These are phyloP conservation scores for Colletes latitarsis DNA, from an alignment of 1,140 invertebrate species.

Conservation along the genomic window DNA sequence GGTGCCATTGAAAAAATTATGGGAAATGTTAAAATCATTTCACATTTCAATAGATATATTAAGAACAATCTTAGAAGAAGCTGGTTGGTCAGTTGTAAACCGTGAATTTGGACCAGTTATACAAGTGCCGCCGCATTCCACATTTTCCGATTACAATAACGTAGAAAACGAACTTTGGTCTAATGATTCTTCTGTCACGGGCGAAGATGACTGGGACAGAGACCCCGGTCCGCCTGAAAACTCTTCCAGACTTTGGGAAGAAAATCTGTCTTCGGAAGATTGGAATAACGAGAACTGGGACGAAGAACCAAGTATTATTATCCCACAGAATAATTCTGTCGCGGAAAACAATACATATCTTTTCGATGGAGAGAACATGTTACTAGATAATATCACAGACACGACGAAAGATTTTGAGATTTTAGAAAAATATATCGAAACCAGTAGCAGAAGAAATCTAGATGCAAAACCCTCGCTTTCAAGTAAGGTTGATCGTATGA, in stretches of 20 bases:
- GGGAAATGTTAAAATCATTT: constrained; percentile 68
- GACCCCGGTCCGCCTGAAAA: constrained; percentile 28
- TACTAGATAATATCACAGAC: background rate
- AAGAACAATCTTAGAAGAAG: constrained; percentile 65
- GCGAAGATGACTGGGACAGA: constrained; percentile 37
- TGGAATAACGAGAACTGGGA: constrained; percentile 65
- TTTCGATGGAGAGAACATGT: constrained; percentile 35
- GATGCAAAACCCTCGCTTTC: no score
- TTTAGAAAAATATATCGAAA: background rate
- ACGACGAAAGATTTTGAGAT: background rate
- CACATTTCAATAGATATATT: constrained; percentile 67
- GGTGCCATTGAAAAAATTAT: constrained; percentile 77
- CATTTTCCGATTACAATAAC: background rate
- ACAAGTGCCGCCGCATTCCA: constrained; percentile 34
- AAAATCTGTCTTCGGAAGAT: constrained; percentile 4
- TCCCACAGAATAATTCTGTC: constrained; percentile 33
- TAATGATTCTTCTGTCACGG: background rate
- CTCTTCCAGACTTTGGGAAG: background rate
- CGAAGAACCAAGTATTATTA: constrained; percentile 50
- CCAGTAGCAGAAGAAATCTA: background rate
- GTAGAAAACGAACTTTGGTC: background rate
- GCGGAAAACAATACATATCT: constrained; percentile 37
- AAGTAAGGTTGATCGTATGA: background rate
- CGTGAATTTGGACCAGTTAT: constrained; percentile 58
- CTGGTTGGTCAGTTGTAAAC: constrained; percentile 59